Evolutionary conservation across 2,888 invertebrate species (phyloP).

Genomic region (Leptura quadrifasciata): DNA sequence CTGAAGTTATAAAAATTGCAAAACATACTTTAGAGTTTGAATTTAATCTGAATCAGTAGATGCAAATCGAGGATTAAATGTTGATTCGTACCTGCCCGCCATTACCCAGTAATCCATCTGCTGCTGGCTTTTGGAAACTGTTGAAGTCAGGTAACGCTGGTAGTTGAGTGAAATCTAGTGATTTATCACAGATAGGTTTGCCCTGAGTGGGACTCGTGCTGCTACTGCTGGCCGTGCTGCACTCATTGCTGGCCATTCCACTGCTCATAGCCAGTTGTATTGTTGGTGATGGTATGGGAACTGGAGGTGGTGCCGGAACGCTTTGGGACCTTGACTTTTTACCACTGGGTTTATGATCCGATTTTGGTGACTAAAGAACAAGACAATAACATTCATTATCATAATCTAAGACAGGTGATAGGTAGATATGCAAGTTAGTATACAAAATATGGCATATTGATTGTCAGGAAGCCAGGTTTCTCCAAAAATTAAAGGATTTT

Average conservation of each 20-base stretch:
- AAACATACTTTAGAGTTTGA: no score
- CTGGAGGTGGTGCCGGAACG: constrained; percentile 70
- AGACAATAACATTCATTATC: background rate
- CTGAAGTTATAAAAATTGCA: no score
- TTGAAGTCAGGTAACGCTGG: constrained; percentile 73
- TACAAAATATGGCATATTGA: no score
- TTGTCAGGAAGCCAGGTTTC: no score
- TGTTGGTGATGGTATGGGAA: constrained; percentile 45
- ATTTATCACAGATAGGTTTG: constrained; percentile 72
- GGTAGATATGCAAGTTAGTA: no score
- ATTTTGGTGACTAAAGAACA: constrained; percentile 61
- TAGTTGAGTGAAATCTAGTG: constrained; percentile 70
- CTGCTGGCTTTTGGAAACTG: constrained; percentile 71
- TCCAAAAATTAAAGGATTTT: no score
- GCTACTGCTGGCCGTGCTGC: constrained; percentile 74
- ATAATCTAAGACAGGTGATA: no score
- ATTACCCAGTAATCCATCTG: constrained; percentile 49
- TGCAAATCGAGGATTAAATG: background rate
- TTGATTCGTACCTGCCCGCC: constrained; percentile 44
- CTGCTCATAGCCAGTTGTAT: constrained; percentile 46
- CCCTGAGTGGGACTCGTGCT: constrained; percentile 63
- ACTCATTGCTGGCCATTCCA: constrained; percentile 48
- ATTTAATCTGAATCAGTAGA: background rate
- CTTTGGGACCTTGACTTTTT: constrained; percentile 63
- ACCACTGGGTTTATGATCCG: constrained; percentile 61